Base-by-base conservation (phyloP, 1,140 invertebrate species). In the Dreissena rostriformis region DNA sequence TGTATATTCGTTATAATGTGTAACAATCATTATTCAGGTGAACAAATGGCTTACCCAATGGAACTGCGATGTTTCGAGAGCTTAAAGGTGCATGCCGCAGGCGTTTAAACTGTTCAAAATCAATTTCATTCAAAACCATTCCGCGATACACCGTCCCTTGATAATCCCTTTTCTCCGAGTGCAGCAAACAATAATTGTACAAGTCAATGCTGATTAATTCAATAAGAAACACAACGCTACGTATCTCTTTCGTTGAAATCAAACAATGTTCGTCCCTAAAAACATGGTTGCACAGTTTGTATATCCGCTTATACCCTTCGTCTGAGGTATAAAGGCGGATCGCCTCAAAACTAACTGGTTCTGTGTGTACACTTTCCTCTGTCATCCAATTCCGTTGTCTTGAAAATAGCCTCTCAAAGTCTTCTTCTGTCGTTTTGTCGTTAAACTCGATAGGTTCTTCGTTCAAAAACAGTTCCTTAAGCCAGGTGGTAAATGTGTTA, bases 121-220 rank as follows among this genome's bases (percentile, higher is more conserved):
- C 86, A 7, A 39, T 76, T 8, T 24, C 22, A 2, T 65, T 24
- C 26, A 86, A 2, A 65, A 65, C 66, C 26, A 86, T 57, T 12
- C 86, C 86, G 10, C 86, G 55, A 53, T 86, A 87, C 19, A 87
- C 86, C 1, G 28, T 61, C 17, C 86, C 86, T 65, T 77, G 17
- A 24, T 78, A 87, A 39, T 86, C 74, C 4, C n/a, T 52, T 0
- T 55, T 8, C 1, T 73, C 49, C 0, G 84, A 79, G 53, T 65
- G n/a, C 26, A 76, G 65, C 10, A 83, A n/a, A 57, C 86, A 87
- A 61, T 87, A 87, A 53, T 86, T 86, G 63, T 66, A 86, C 17
- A 87, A 66, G 52, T 87, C 86, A 29, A 87, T 87, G 53, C 85
- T 87, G 28, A 87, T 74, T 0, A 87, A 53, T 70, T 87, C 86